Base-by-base conservation (phyloP, 2,797 vertebrate species). In the Danio kyathit region DNA sequence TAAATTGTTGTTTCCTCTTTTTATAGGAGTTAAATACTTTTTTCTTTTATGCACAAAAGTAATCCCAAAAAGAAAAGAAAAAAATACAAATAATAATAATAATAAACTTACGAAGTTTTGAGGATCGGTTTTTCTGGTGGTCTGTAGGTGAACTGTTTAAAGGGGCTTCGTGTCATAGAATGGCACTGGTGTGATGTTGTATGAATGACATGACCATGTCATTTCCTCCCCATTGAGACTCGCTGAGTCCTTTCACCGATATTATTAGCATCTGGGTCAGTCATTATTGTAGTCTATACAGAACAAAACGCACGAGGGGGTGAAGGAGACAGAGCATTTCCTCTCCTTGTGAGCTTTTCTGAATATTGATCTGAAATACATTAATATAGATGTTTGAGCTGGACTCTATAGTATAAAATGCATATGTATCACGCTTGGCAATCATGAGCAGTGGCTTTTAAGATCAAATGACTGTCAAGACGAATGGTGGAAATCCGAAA, bases 231-330 rank as follows among this genome's bases (percentile, higher is more conserved):
- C 74, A 78, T 80, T 70, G 71, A 66, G 69, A 64, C 64, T 75
- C 74, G 69, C 61, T 63, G 38, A 79, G 70, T 84, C 40, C 17
- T 82, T 86, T 88, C 89, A 79, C 89, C 78, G 46, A 71, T 84
- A 84, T 85, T 82, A 85, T 48, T 67, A 86, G 83, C 9, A 77
- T 80, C 86, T 84, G 86, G 64, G 65, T 83, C 13, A 61, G 82
- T 82, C 85, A 89, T 88, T 84, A 88, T 81, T 83, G 75, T 43
- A 51, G 61, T 75, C 86, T 72, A 89, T 90, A 91, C 89, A 90
- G 89, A 89, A 94, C 93, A 92, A 92, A 94, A 94, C 88, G 92
- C 90, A 93, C 3, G 72, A 63, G 72, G 82, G 72, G 72, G 77
- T 14, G 65, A 54, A 54, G 76, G 70, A 80, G 73, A 82, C 82